Conservation (phyloP, 2,113 vertebrate genomes). For the Progne subis region DNA sequence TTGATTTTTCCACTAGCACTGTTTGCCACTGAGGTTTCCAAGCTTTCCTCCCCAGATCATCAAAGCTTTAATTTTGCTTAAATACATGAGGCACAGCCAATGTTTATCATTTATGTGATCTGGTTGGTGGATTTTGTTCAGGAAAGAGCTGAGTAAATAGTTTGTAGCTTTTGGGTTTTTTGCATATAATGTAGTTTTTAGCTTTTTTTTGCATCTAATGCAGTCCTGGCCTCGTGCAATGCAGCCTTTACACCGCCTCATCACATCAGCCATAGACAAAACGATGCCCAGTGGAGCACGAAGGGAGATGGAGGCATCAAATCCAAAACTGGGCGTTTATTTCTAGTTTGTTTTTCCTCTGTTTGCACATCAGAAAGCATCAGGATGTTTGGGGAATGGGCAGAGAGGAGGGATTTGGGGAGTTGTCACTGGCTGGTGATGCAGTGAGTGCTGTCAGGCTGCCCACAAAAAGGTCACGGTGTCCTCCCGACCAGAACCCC, state of each 20-base stretch:
- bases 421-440: not conserved
- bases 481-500: not conserved
- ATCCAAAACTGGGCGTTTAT: not conserved
- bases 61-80: not conserved
- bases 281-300: not conserved
- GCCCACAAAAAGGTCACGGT: not conserved
- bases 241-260: fast-evolving
- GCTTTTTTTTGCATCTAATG: not conserved
- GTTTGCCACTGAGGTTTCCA: not conserved
- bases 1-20: not conserved
- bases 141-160: not conserved
- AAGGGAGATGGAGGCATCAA: not conserved
- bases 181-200: not conserved
- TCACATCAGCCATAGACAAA: not conserved
- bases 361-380: not conserved
- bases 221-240: fast-evolving
- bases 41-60: not conserved
- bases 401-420: not conserved
- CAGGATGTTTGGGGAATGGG: not conserved
- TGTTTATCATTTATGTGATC: not conserved
- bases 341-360: not conserved
- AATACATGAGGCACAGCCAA: not conserved
- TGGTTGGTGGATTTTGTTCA: not conserved
- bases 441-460: not conserved
- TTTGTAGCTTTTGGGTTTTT: not conserved